These are phyloP conservation scores for Poecilia velifera DNA, from an alignment of 2,797 vertebrate genomes.

Conservation along the genomic window DNA sequence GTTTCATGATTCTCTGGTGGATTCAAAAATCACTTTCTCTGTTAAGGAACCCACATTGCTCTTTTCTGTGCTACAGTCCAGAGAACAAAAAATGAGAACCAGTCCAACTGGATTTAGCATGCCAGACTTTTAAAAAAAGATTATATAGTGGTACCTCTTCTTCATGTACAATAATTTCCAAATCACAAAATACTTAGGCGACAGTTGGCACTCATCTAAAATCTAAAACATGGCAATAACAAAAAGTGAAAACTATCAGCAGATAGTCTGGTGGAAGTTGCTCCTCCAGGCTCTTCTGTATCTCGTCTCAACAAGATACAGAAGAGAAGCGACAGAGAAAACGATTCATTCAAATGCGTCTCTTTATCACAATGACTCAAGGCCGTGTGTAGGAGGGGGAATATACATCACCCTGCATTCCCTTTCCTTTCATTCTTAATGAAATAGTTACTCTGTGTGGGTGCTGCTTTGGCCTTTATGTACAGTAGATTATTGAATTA, in stretches of 20 bases:
- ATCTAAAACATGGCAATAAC: background rate
- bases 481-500: conserved; percentile 6
- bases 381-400: background rate
- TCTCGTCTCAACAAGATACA: background rate
- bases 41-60: background rate
- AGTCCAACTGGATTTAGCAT: background rate
- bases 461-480: conserved; percentile 15
- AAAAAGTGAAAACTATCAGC: background rate
- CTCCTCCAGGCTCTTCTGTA: too few species aligned
- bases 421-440: conserved; percentile 26
- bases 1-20: background rate
- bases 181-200: background rate
- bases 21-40: background rate
- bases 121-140: background rate
- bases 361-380: conserved; percentile 6
- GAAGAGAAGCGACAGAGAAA: background rate
- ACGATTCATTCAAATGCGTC: background rate
- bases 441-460: conserved; percentile 14
- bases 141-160: background rate
- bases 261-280: background rate
- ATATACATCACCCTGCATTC: background rate
- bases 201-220: background rate
- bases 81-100: background rate
- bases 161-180: background rate
- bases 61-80: background rate